Evolutionary conservation across 2,797 vertebrate genomes (phyloP), one percentile per base, ranked within the genome.

Genomic region (Garrulus glandarius): DNA sequence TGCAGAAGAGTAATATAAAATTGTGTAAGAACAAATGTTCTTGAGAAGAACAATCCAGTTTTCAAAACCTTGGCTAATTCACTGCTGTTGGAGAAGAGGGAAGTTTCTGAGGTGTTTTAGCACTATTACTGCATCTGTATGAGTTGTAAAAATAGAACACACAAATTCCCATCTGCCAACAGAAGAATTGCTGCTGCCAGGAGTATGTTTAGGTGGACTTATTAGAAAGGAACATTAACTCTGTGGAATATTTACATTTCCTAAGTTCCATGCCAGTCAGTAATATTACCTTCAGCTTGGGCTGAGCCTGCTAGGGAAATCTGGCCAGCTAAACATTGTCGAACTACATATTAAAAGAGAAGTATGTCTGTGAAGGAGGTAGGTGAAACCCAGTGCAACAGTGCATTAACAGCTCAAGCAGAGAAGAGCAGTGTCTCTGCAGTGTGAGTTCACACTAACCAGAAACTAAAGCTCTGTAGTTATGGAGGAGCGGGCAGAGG

Each of bases 21-120:
- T 29, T 44, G 43, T 17, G 6, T 55, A 84, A 67, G 37, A 77
- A n/a, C 12, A 79, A 27, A 14, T 63, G 4, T 16, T 84, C 39
- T 64, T 56, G 44, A 70, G 52, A 91, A 71, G 5, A 49, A 36
- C 34, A 67, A 2, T 69, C 46, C 36, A 30, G 13, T 36, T 84
- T 89, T 64, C 56, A 59, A 95, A 91, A 50, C 29, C 7, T 34
- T 56, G 75, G 32, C 30, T 85, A 44, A 82, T 74, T 67, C 19
- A 27, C 39, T 81, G 43, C 46, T 86, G 3, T 55, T 65, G 44
- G 20, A 26, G 52, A 46, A 65, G 83, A 68, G 6, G n/a, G 39
- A 84, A 47, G 32, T 55, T 75, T 71, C 39, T 57, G 30, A 37
- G 26, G 36, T 0, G 0, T 87, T 82, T 65, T 70, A 79, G 39